Conservation (phyloP, 2,113 vertebrate species). For the Sus scrofa region T2T-Sscrofa CM000820.6:100897001-100897500, state of each 20-base stretch:
- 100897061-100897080: neutral
- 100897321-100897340: neutral
- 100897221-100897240: neutral
- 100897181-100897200: neutral
- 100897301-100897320: neutral
- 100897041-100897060: neutral
- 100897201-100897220: neutral
- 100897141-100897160: neutral
- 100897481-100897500: neutral
- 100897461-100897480: neutral
- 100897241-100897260: neutral
- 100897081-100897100: neutral
- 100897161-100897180: neutral
- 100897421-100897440: neutral
- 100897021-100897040: neutral
- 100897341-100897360: neutral
- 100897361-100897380: neutral
- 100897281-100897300: neutral
- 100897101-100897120: neutral
- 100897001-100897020: neutral
- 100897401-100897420: neutral
- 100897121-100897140: neutral
- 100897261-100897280: neutral
- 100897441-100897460: neutral
- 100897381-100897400: neutral